These are phyloP conservation scores for Pitta sordida DNA, from an alignment of 2,113 vertebrate species.

Conservation along the genomic window DNA sequence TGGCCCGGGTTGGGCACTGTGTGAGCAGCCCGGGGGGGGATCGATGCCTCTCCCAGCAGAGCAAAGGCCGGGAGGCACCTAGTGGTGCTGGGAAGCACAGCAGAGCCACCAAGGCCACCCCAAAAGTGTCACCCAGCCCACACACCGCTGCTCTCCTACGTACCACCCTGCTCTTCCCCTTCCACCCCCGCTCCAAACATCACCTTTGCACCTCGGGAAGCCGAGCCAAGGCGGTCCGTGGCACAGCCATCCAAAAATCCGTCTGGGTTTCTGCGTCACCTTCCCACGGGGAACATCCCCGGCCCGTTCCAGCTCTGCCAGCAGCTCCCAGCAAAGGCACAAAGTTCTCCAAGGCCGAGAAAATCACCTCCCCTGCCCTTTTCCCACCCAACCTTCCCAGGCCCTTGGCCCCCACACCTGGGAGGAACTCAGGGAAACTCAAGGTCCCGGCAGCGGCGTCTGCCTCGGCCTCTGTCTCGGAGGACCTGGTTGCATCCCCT, in stretches of 20 bases:
- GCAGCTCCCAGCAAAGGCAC: background rate
- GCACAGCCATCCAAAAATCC: too few relatives aligned
- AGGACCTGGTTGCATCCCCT: fast-evolving
- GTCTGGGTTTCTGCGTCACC: too few relatives aligned
- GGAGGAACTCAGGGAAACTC: background rate
- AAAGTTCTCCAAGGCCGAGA: background rate
- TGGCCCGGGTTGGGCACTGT: fast-evolving
- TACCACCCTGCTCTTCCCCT: background rate
- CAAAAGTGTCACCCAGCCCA: background rate
- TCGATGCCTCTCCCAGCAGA: background rate
- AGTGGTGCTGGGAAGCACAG: conserved; percentile 34
- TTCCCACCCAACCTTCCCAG: fast-evolving
- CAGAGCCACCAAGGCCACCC: conserved; percentile 46
- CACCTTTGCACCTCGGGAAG: background rate
- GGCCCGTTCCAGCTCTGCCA: background rate
- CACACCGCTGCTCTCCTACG: background rate
- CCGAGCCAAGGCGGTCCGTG: fast-evolving
- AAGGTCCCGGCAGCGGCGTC: fast-evolving
- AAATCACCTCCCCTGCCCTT: too few relatives aligned
- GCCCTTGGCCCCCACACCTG: background rate
- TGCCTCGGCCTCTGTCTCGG: background rate
- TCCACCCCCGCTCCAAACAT: too few relatives aligned
- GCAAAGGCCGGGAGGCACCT: conserved; percentile 52
- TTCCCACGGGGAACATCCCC: too few relatives aligned
- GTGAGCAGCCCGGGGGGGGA: background rate